phyloP scores from a whole-genome alignment of 2,113 vertebrate species.

The Solenodon paradoxus region DNA sequence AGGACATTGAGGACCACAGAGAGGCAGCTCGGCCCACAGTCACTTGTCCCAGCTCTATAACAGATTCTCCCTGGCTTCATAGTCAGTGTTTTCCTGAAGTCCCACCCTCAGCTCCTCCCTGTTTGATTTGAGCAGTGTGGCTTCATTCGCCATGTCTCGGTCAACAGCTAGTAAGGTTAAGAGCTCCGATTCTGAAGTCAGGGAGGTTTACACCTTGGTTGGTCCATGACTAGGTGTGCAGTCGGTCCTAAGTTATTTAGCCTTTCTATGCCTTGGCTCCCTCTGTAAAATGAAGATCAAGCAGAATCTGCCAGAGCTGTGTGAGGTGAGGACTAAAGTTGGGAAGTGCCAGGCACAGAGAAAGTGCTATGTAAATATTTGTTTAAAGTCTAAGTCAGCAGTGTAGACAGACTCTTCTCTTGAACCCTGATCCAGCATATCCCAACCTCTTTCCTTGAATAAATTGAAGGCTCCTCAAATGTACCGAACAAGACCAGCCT shows the following conservation, averaged over 20 bases:
- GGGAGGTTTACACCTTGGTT: background rate
- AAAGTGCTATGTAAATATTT: background rate
- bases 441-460: background rate
- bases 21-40: background rate
- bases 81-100: background rate
- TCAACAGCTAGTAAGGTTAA: background rate
- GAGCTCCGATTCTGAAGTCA: background rate
- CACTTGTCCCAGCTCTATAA: background rate
- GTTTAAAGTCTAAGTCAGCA: background rate
- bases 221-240: background rate
- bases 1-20: background rate
- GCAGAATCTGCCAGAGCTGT: background rate
- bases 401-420: background rate
- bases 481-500: background rate
- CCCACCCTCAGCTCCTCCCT: background rate
- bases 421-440: too few relatives aligned
- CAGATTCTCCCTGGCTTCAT: background rate
- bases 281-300: background rate
- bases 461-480: background rate
- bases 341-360: background rate
- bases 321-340: background rate
- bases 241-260: background rate
- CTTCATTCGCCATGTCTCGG: background rate
- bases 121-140: background rate
- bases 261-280: slow-evolving; percentile 2